Conservation (phyloP, 2,888 invertebrate species). For the Eupithecia subfuscata region DNA sequence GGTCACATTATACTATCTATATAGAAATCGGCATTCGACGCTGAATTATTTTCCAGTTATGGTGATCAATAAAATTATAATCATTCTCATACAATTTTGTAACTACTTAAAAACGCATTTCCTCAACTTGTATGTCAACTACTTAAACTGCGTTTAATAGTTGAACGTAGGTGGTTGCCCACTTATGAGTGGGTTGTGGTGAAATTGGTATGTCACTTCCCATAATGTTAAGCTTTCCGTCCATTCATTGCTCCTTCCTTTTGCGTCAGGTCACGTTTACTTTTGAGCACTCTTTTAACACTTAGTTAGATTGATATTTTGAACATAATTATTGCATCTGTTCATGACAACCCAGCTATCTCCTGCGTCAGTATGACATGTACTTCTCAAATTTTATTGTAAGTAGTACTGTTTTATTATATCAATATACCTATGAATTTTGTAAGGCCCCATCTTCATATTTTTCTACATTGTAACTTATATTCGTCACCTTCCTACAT, state of each 20-base stretch:
- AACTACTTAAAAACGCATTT: conserved; percentile 9
- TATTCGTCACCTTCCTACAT: background rate
- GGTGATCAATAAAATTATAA: background rate
- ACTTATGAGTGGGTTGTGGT: conserved; percentile 32
- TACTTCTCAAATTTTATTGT: background rate
- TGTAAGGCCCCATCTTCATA: background rate
- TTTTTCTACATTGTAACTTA: background rate
- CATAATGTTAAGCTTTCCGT: conserved; percentile 37
- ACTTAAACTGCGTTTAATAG: conserved; percentile 23
- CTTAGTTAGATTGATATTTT: background rate
- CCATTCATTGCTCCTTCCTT: conserved; percentile 38
- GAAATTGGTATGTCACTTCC: conserved; percentile 42
- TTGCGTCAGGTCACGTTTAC: conserved; percentile 20
- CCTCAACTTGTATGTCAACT: conserved; percentile 18
- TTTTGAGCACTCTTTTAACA: background rate
- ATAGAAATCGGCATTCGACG: background rate
- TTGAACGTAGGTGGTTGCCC: conserved; percentile 27
- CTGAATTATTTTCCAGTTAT: background rate
- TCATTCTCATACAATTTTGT: background rate
- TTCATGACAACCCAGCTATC: no score
- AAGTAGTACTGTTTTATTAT: background rate
- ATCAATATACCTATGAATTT: background rate
- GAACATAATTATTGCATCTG: background rate
- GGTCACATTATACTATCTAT: background rate
- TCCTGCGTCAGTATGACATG: background rate